phyloP scores from a whole-genome alignment of 1,140 invertebrate genomes.

The Trachymyrmex cornetzi region DNA sequence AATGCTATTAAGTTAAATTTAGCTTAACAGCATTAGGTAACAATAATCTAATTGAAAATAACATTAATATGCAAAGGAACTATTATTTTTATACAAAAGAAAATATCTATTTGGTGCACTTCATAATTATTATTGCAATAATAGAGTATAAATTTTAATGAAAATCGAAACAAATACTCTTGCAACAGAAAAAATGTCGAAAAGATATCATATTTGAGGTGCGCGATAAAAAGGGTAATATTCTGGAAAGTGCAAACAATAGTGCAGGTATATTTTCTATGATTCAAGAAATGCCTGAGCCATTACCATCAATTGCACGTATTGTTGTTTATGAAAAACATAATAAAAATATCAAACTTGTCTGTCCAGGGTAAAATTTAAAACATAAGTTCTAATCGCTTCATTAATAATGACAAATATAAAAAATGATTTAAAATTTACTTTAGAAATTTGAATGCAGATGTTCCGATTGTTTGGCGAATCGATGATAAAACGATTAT shows the following conservation, averaged over 20 bases:
- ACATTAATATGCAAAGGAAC: neutral
- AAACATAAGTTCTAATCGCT: slow-evolving; percentile 27
- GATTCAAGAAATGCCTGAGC: slow-evolving; percentile 86
- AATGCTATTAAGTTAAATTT: too few relatives aligned
- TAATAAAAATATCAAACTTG: slow-evolving; percentile 82
- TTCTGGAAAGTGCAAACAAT: slow-evolving; percentile 89
- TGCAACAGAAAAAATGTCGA: slow-evolving; percentile 85
- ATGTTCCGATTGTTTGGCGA: slow-evolving; percentile 87
- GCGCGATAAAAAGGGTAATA: slow-evolving; percentile 85
- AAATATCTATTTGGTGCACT: neutral
- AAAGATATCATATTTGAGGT: slow-evolving; percentile 87
- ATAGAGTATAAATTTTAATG: neutral
- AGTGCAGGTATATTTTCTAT: slow-evolving; percentile 88
- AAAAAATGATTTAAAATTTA: slow-evolving; percentile 52
- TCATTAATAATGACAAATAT: slow-evolving; percentile 42
- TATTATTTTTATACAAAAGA: neutral
- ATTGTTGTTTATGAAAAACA: slow-evolving; percentile 84
- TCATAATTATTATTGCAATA: neutral
- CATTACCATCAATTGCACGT: slow-evolving; percentile 81
- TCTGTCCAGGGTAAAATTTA: slow-evolving; percentile 87
- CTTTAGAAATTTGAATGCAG: slow-evolving; percentile 85
- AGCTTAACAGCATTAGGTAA: too few relatives aligned
- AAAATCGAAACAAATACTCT: slow-evolving; percentile 40
- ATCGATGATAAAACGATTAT: slow-evolving; percentile 83
- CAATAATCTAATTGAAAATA: neutral